Evolutionary conservation across 1,140 invertebrate species (phyloP), one percentile per base, ranked within the genome.

Genomic region (Anoplophora glabripennis): DNA sequence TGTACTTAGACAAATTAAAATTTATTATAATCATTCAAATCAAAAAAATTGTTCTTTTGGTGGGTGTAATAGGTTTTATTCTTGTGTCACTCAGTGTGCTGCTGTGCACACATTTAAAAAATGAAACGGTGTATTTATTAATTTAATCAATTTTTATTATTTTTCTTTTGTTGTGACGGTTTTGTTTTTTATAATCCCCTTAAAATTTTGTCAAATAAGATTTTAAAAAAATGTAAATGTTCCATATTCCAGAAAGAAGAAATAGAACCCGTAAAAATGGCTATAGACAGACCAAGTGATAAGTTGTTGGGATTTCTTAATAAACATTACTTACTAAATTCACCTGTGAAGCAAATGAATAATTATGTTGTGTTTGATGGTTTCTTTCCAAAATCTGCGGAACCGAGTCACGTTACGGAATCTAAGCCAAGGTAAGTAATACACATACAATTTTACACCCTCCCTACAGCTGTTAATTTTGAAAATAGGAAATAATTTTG

Each of bases 361-460:
- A 93, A 94, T 75, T 95, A 92, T 79, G 91, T 93, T 2, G 83
- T 94, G 18, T 95, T 87, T 74, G 83, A 87, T 63, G 87, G 87
- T 62, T 95, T 94, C 75, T 94, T 95, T 65, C 78, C 80, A 46
- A 77, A 83, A 54, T 44, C 10, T 9, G 59, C 59, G 37, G 15
- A 18, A 52, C 3, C 37, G 11, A 47, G 21, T 34, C 8, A 36
- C 10, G 10, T 9, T 5, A 49, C 57, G 33, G 63, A 64, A 21
- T 28, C 15, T n/a, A 60, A 49, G 35, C 53, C 59, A 49, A 67
- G 62, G 58, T 64, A 57, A 28, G 5, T n/a, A 49, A 3, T 47
- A 12, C 14, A 51, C 21, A 40, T 47, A 14, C 5, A 28, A 28
- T 28, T 28, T n/a, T 28, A 28, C 21, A 28, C 5, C 5, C 5